phyloP scores from a whole-genome alignment of 2,888 invertebrate genomes.

The Phengaris alcon region DNA sequence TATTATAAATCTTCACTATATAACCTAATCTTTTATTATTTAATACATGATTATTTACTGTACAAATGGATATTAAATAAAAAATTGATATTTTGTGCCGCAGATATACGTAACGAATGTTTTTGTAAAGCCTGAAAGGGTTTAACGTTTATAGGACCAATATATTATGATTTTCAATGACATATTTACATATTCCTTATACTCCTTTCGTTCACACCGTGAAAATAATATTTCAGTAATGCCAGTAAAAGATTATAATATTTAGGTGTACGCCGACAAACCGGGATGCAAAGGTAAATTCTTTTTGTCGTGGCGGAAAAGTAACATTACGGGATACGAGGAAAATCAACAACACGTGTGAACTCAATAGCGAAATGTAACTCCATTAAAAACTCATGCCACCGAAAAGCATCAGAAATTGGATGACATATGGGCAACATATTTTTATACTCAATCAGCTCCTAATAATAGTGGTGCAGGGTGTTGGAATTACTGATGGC shows the following conservation, averaged over 20 bases:
- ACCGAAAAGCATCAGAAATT: background rate
- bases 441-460: background rate
- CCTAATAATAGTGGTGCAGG: too few species aligned
- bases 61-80: too few species aligned
- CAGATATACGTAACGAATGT: too few species aligned
- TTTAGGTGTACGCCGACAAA: background rate
- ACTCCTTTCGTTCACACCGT: background rate
- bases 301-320: background rate
- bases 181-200: too few species aligned
- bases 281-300: conserved; percentile 8
- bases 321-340: background rate
- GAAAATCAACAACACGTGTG: conserved; percentile 1
- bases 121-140: too few species aligned
- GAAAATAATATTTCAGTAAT: background rate
- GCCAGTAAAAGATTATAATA: background rate
- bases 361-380: background rate
- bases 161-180: too few species aligned
- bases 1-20: too few species aligned
- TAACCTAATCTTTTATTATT: too few species aligned
- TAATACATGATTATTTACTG: too few species aligned
- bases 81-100: too few species aligned
- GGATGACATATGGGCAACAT: background rate
- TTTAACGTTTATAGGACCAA: too few species aligned
- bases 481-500: too few species aligned
- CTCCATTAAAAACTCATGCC: background rate